Evolutionary conservation across 2,797 vertebrate genomes (phyloP).

Genomic region (Brachyrhaphis roseni): DNA sequence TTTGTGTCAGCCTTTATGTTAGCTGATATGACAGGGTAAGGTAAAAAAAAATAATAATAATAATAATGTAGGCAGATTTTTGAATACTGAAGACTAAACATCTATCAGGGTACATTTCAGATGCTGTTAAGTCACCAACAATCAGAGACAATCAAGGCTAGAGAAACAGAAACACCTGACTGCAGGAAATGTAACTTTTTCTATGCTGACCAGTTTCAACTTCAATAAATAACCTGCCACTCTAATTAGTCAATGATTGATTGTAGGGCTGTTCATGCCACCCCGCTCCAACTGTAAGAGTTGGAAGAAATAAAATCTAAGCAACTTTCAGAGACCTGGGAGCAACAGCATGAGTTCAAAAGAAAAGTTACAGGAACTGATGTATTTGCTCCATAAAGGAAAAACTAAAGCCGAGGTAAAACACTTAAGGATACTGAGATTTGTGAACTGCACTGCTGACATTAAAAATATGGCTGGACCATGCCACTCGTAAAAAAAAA

Average conservation of each 20-base stretch:
- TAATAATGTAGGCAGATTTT: neutral
- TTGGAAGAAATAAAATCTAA: neutral
- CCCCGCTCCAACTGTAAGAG: neutral
- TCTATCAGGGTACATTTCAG: neutral
- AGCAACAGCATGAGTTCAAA: neutral
- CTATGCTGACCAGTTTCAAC: neutral
- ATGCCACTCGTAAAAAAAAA: neutral
- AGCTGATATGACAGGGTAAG: conserved; percentile 2
- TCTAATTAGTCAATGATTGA: conserved; percentile 3
- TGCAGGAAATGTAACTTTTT: neutral
- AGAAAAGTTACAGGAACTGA: neutral
- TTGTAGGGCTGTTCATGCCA: neutral
- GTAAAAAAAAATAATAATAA: neutral
- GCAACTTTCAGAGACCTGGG: neutral
- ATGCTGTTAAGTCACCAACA: neutral
- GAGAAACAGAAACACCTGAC: neutral
- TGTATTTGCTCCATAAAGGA: neutral
- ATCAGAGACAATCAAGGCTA: neutral
- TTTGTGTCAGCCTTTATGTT: neutral
- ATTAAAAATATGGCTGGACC: neutral
- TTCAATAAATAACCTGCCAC: neutral
- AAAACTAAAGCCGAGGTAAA: neutral
- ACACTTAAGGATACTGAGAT: neutral
- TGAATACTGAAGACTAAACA: neutral
- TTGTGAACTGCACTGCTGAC: neutral